Evolutionary conservation across 2,888 invertebrate species (phyloP), one percentile per base, ranked within the genome.

Genomic region (Mimachlamys varia): DNA sequence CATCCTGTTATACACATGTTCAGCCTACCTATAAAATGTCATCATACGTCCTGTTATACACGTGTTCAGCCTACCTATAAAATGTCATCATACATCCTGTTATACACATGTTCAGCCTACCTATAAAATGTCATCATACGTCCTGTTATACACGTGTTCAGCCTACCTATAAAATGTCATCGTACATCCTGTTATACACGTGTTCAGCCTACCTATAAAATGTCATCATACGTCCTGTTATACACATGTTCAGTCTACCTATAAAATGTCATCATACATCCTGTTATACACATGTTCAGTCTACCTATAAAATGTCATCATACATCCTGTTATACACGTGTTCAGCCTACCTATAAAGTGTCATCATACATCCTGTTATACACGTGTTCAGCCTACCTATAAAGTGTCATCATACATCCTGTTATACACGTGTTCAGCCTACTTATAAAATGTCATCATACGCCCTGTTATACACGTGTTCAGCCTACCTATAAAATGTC

Each of bases 291-390:
- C 97, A 99, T 99, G 97, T 99, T 99, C 95, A 96, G n/a, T n/a
- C n/a, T n/a, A n/a, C n/a, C n/a, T n/a, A n/a, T n/a, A 99, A 97
- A 99, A 99, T 17, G 99, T 98, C 97, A 99, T 98, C 99, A 99
- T 99, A 95, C 98, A 98, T 92, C 99, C 99, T 50, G 99, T 99
- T 95, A 99, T 99, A 89, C 98, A 97, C 97, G 99, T 99, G 97
- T 99, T 99, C 95, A 96, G n/a, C n/a, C n/a, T n/a, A n/a, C n/a
- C n/a, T n/a, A n/a, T n/a, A 99, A 97, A 99, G 99, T 17, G 99
- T 98, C 97, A 99, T 98, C 99, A 99, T 99, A 95, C 98, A 98
- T 92, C 99, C 99, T 50, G 99, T 99, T 95, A 99, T 99, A 89
- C 98, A 97, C 97, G 99, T 99, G 97, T 99, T 99, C 95, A 96